Evolutionary conservation across 2,888 invertebrate species (phyloP).

Genomic region (Eupeodes latifasciatus): DNA sequence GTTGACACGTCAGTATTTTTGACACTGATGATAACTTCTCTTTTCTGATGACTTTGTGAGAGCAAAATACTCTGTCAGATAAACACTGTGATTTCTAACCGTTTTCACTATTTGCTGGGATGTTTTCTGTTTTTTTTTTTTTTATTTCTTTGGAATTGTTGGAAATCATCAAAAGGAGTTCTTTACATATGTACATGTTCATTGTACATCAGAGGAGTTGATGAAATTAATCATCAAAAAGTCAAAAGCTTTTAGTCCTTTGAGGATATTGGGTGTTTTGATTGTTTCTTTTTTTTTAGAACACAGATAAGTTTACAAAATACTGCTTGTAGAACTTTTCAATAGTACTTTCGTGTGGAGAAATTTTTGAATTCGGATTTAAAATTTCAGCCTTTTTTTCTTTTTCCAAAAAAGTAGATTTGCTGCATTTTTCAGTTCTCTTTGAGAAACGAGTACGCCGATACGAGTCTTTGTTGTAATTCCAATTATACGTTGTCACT

Average conservation of each 20-base stretch:
- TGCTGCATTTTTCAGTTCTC: neutral
- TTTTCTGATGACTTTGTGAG: neutral
- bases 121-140: constrained; percentile 2
- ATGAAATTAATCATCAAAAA: constrained; percentile 32
- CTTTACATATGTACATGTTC: neutral
- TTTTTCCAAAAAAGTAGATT: neutral
- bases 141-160: constrained; percentile 22
- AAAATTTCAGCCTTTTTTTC: neutral
- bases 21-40: constrained; percentile 2
- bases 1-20: constrained; percentile 38
- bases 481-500: neutral
- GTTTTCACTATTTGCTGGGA: constrained; percentile 29
- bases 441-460: neutral
- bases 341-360: too few relatives aligned
- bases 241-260: constrained; percentile 15
- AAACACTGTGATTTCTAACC: constrained; percentile 49
- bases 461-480: neutral
- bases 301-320: neutral
- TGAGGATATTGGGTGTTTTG: constrained; percentile 9
- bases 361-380: neutral
- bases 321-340: neutral
- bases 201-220: neutral
- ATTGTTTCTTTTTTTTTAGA: neutral
- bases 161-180: constrained; percentile 24
- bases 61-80: constrained; percentile 41